Percentiles rank a stretch among this genome's conserved stretches.
Conservation (phyloP, 2,113 vertebrate genomes). For the Leptobrachium ailaonicum region DNA sequence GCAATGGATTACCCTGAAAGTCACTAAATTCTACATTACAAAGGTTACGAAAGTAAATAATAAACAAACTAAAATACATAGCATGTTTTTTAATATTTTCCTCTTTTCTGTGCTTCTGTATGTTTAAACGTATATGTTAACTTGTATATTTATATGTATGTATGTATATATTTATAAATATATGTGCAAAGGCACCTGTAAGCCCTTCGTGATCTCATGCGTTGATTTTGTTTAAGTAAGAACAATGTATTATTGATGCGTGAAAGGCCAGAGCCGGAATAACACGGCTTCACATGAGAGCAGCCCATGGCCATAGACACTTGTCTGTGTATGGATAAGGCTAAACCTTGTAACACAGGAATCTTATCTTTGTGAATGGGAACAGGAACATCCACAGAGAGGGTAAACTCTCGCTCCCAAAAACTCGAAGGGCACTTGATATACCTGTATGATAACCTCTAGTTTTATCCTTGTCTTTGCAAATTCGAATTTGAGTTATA, state of each 20-base stretch:
- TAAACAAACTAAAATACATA: too few relatives aligned
- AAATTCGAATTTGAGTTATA: background rate
- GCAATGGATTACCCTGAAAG: too few relatives aligned
- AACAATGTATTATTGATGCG: conserved; percentile 6
- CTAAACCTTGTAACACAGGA: background rate
- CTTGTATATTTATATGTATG: too few relatives aligned
- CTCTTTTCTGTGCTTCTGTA: too few relatives aligned
- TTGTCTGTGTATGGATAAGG: conserved; percentile 19
- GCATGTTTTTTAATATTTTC: too few relatives aligned
- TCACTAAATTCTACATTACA: too few relatives aligned
- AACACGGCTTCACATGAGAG: background rate
- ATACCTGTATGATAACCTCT: too few relatives aligned
- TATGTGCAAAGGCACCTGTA: background rate
- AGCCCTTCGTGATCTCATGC: background rate
- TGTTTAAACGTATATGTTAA: too few relatives aligned
- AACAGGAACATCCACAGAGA: conserved; percentile 1
- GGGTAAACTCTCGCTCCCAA: background rate
- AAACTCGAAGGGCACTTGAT: too few relatives aligned
- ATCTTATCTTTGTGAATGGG: conserved; percentile 30
- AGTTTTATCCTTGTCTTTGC: too few relatives aligned
- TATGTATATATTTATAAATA: too few relatives aligned
- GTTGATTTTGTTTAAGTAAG: background rate
- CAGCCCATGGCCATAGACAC: conserved; percentile 13
- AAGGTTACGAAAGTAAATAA: too few relatives aligned
- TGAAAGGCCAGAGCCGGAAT: conserved; percentile 1